A percentile compares a stretch with the other conserved stretches of the same genome.
Evolutionary conservation across 2,797 vertebrate genomes (phyloP).

Genomic region (Microctenopoma stevenorrisi): DNA sequence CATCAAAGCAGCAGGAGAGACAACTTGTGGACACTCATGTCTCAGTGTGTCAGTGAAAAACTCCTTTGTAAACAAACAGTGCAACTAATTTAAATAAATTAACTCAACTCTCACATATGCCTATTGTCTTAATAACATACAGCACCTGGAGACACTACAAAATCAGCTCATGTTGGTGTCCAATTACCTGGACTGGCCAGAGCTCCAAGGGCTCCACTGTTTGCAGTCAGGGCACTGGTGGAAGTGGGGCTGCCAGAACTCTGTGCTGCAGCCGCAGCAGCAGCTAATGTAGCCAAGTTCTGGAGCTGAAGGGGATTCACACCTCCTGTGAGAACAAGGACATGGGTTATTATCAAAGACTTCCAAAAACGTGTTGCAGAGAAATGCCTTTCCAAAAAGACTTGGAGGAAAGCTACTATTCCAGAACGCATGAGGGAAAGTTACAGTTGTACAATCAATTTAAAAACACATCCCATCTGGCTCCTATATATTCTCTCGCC

Average conservation of each 20-base stretch:
- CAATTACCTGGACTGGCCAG: conserved; percentile 90
- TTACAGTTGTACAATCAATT: neutral
- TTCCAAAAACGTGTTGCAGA: conserved; percentile 3
- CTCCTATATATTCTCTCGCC: neutral
- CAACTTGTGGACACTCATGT: conserved; percentile 3
- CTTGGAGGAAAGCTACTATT: neutral
- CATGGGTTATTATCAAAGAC: conserved; percentile 34
- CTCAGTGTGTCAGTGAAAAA: neutral
- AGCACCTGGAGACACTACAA: conserved; percentile 1
- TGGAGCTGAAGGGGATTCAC: conserved; percentile 97
- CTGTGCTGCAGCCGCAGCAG: conserved; percentile 93
- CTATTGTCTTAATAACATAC: neutral
- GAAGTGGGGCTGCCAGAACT: conserved; percentile 90
- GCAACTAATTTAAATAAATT: neutral
- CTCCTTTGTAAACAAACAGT: neutral
- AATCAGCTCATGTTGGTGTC: conserved; percentile 6
- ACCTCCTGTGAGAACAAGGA: conserved; percentile 73
- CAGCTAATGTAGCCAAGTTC: conserved; percentile 95
- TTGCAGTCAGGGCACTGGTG: conserved; percentile 87
- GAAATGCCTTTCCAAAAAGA: neutral
- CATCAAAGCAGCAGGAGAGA: conserved; percentile 16
- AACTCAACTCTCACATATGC: neutral
- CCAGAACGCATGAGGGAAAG: neutral
- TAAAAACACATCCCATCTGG: neutral
- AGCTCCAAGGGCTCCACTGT: conserved; percentile 79